Evolutionary conservation across 2,888 invertebrate species (phyloP), one percentile per base, ranked within the genome.

Genomic region (Pterobdella sp.): DNA sequence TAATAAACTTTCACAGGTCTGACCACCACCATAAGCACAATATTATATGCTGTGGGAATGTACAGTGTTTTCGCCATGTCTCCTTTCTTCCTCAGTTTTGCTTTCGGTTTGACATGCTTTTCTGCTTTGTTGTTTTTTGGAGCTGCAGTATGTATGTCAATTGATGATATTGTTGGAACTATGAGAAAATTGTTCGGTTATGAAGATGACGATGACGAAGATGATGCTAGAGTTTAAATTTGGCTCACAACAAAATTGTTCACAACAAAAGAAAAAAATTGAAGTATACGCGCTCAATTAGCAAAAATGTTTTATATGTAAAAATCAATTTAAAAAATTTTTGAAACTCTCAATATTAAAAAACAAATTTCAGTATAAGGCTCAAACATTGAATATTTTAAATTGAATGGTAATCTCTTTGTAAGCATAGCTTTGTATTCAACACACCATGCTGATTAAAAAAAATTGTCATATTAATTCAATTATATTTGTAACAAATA

Each of bases 91-190:
- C 82, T 81, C 75, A 82, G 83, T 10, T 79, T 80, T 69, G 82
- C 82, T 22, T 83, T 81, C 76, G 80, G 79, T 37, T 79, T 82
- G 10, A 82, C 81, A n/a, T 83, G 83, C 82, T 82, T 80, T 32
- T 80, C 81, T 36, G 79, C 82, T 56, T 78, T 80, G 73, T 81
- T 81, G 78, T 82, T 82, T 76, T 78, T 80, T 60, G 65, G 35
- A 1, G 72, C 76, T 7, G 75, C 76, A 32, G 36, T 75, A 35
- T 77, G 77, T 37, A 75, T 77, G 76, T 77, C 75, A 49, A 72
- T 77, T 18, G 77, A 77, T 52, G 77, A 77, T 56, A 56, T 77
- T 1, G 75, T 76, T 29, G 32, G 73, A n/a, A 72, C 76, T n/a
- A 35, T 75, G 26, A 70, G 74, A 26, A 68, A 73, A 35, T 72